Evolutionary conservation across 2,888 invertebrate genomes (phyloP), one percentile per base, ranked within the genome.

Genomic region (Pristionchus maxplancki): DNA sequence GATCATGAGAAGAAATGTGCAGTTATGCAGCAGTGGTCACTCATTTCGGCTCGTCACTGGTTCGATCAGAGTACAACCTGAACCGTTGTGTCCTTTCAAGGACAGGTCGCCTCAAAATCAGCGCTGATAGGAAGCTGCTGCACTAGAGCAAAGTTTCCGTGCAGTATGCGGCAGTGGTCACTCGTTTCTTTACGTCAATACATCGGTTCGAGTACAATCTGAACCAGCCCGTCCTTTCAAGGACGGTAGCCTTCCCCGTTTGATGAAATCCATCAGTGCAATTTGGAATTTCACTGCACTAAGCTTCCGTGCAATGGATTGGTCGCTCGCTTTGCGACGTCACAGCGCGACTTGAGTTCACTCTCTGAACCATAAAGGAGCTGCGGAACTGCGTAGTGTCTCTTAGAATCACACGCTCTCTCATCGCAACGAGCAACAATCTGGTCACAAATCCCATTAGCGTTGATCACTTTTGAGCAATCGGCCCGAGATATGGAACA

Each of bases 341-440:
- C 71, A 71, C 71, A 67, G 71, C 71, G 24, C 64, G 20, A 37
- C 71, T 40, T 24, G 71, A 71, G 71, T 71, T 71, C 71, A 71
- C 37, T 9, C 6, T 9, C 8, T 37, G 71, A 71, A 71, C 71
- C 37, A 24, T 24, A 40, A 34, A 34, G 24, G 37, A 13, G 64
- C 2, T 31, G 64, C 31, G 37, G 71, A 71, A 71, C 71, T 71
- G 71, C 64, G 15, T 67, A 67, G 34, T 1, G 24, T 24, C 71
- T 37, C 71, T 20, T 5, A 17, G 6, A 37, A 20, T 20, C 17
- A 9, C 64, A 34, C 15, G 11, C 0, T 67, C 64, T 67, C 64
- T 67, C 31, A 34, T 67, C 64, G 34, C 8, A 31, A 31, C 31
- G 31, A 31, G 64, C 11, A 15, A 67, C 31, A 31, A 8, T 13